A percentile compares a stretch with the other conserved stretches of the same genome.
Conservation (phyloP, 2,888 invertebrate species). For the Drepana falcataria region DNA sequence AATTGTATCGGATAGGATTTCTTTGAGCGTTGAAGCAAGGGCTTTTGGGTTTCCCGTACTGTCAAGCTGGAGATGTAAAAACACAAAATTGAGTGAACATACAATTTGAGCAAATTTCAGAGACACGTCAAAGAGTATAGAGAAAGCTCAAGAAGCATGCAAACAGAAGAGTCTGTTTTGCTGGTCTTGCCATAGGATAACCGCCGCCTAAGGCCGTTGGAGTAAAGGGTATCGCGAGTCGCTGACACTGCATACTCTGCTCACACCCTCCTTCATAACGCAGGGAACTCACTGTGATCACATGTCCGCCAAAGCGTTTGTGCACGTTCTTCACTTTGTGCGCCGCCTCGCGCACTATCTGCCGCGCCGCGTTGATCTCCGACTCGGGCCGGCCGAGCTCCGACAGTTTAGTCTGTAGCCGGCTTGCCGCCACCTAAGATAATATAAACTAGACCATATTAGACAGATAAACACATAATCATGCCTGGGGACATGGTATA, state of each 20-base stretch:
- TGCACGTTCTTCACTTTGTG: constrained; percentile 67
- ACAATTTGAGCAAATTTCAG: too few relatives aligned
- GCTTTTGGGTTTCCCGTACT: constrained; percentile 63
- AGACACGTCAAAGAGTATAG: too few relatives aligned
- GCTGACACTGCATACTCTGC: too few relatives aligned
- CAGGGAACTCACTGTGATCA: constrained; percentile 41
- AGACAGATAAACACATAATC: not conserved
- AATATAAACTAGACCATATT: not conserved
- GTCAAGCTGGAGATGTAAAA: constrained; percentile 42
- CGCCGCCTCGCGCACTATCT: constrained; percentile 65
- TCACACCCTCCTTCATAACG: too few relatives aligned
- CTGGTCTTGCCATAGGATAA: too few relatives aligned
- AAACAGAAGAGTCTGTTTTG: too few relatives aligned
- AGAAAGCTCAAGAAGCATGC: too few relatives aligned
- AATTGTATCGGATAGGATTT: constrained; percentile 63
- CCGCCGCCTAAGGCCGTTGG: too few relatives aligned
- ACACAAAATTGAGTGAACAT: not conserved
- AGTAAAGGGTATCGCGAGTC: too few relatives aligned
- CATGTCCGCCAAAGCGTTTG: constrained; percentile 63
- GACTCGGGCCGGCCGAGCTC: constrained; percentile 66
- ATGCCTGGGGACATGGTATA: too few relatives aligned
- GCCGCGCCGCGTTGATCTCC: constrained; percentile 63
- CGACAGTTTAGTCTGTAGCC: constrained; percentile 64
- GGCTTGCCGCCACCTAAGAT: constrained; percentile 56
- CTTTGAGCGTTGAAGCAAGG: constrained; percentile 58